Evolutionary conservation across 2,113 vertebrate genomes (phyloP), one percentile per base, ranked within the genome.

Genomic region (Cyanoramphus novaezelandiae): DNA sequence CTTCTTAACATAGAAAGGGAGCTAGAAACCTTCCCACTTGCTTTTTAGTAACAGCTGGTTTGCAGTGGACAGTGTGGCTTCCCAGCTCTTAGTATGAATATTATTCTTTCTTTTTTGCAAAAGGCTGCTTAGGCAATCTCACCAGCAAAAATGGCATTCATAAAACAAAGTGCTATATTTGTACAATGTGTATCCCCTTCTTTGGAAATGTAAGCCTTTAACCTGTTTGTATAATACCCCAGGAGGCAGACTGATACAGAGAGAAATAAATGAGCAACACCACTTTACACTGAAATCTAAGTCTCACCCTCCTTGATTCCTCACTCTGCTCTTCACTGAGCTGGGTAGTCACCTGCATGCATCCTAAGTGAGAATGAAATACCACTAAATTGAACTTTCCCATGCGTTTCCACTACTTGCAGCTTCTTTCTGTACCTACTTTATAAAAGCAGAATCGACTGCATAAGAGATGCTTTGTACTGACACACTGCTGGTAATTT

Each of bases 1-100:
- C n/a, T 55, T 91, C n/a, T 69, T 82, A 69, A 90, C 46, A 60
- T 28, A 35, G 43, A 92, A 90, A 77, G n/a, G 31, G 24, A 67
- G 11, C 46, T 57, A 84, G 39, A 64, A 87, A 92, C 18, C 7
- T 78, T 94, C 80, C 67, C 25, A 55, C 63, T 67, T 84, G 39
- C 49, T 87, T 90, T 82, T 75, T 63, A 29, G 67, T 25, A 86
- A 39, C 19, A 35, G 16, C 20, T 81, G 10, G 21, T 90, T 77
- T 84, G 16, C 53, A 72, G 27, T 43, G 20, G 14, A 49, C 46
- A 35, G 1, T 11, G 17, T 59, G 46, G 16, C 47, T 89, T 87
- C 62, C 19, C n/a, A 75, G 27, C 3, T 33, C 7, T 37, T 43
- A 44, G 6, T 25, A 9, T n/a, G 55, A 63, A 41, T 64, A 50